Conservation (phyloP, 1,140 invertebrate species). For the Cyphomyrmex costatus region DNA sequence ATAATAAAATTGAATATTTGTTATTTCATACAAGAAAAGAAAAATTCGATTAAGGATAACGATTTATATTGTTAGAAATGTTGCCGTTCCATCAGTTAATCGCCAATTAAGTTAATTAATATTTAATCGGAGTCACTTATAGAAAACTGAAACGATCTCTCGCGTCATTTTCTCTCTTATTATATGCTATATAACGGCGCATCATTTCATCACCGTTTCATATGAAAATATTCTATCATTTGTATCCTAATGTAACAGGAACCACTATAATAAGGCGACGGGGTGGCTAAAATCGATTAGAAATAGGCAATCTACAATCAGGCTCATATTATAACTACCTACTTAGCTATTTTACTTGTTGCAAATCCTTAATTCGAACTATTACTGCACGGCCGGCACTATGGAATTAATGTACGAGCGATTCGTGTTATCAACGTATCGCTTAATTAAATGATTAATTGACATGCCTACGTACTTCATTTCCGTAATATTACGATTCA, state of each 20-base stretch:
- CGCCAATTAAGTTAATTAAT: not conserved
- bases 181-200: not conserved
- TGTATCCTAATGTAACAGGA: constrained; percentile 55
- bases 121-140: not conserved
- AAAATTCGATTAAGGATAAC: not conserved
- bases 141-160: constrained; percentile 31
- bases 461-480: constrained; percentile 36
- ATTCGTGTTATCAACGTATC: constrained; percentile 13
- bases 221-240: constrained; percentile 14
- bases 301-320: constrained; percentile 49
- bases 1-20: not conserved
- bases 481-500: constrained; percentile 8
- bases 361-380: constrained; percentile 57
- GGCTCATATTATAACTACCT: constrained; percentile 48
- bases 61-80: not conserved
- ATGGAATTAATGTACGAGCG: constrained; percentile 34
- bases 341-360: constrained; percentile 43
- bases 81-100: no score
- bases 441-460: constrained; percentile 46
- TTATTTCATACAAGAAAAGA: not conserved
- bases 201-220: not conserved
- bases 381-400: constrained; percentile 65
- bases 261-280: constrained; percentile 47
- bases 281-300: constrained; percentile 34
- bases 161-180: not conserved